Evolutionary conservation across 2,888 invertebrate genomes (phyloP).

Genomic region (Microctonus brassicae): DNA sequence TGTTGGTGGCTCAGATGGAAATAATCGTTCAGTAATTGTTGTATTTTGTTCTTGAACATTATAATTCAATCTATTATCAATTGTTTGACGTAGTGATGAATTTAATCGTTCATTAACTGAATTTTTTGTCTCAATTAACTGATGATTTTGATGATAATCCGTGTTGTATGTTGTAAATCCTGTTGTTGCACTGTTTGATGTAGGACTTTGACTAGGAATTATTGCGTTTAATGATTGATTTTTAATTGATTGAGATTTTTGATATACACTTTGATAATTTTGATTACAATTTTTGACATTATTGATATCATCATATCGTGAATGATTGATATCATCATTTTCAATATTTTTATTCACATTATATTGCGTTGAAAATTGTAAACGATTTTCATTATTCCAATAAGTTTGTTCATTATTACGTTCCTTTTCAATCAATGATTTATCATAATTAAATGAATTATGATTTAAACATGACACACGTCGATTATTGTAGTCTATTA

Average conservation of each 20-base stretch:
- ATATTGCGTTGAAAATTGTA: slow-evolving; percentile 49
- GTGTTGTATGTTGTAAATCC: slow-evolving; percentile 47
- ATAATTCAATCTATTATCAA: slow-evolving; percentile 57
- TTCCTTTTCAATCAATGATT: slow-evolving; percentile 2
- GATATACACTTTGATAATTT: slow-evolving; percentile 35
- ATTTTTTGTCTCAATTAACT: slow-evolving; percentile 39
- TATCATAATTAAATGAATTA: slow-evolving; percentile 16
- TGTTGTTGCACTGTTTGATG: slow-evolving; percentile 41
- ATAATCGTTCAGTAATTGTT: slow-evolving; percentile 48
- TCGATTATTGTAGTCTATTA: slow-evolving; percentile 42
- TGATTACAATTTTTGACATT: slow-evolving; percentile 37
- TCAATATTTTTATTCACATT: slow-evolving; percentile 51
- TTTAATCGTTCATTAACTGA: slow-evolving; percentile 26
- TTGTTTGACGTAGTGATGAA: slow-evolving; percentile 43
- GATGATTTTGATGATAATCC: slow-evolving; percentile 51
- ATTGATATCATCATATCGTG: slow-evolving; percentile 35
- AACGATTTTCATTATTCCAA: slow-evolving; percentile 49
- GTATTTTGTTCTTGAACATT: slow-evolving; percentile 43
- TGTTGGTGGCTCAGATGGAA: slow-evolving; percentile 45
- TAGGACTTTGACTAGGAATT: slow-evolving; percentile 59
- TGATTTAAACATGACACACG: neutral
- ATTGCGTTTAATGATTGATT: slow-evolving; percentile 15
- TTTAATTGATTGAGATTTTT: slow-evolving; percentile 9
- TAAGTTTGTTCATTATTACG: slow-evolving; percentile 20
- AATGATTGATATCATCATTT: slow-evolving; percentile 20